Base-by-base conservation (phyloP, 2,888 invertebrate genomes). In the Phragmatobia fuliginosa region DNA sequence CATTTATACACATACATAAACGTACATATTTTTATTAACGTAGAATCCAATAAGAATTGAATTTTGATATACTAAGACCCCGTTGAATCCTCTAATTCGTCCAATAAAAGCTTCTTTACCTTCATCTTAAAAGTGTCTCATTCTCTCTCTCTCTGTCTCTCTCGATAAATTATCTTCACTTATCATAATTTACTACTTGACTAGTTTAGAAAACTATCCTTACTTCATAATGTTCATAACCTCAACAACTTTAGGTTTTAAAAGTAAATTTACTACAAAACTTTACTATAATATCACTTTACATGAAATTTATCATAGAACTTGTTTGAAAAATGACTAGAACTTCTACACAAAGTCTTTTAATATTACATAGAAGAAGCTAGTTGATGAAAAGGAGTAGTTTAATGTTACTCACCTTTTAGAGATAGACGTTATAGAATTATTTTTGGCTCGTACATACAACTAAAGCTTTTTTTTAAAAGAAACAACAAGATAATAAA, bases 281-380 rank as follows among this genome's bases (percentile, higher is more conserved):
- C 77, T 64, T 63, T 33, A 64, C n/a, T 80, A 80, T 80, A 75
- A 78, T 79, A 75, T 84, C 80, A 79, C 75, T 83, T 81, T 75
- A 79, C 80, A 78, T 80, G 83, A 78, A 85, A 84, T 79, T 83
- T 82, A 81, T 79, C 76, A 74, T 68, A 64, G 63, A 78, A 80
- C 73, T 81, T 77, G 61, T 59, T 72, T 83, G 85, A 85, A 83
- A 84, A 84, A 85, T 83, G 83, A 80, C 75, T 75, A n/a, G 62
- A 70, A 77, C 62, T 74, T 75, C 5, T 52, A 41, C 32, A 56
- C 32, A 1, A 18, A 72, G 76, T 73, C 70, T 83, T 83, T 80
- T 80, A 80, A 83, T 84, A 81, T 79, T 77, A 79, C 72, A 77
- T 79, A 73, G 74, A 79, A 83, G 78, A 79, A 83, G 78, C 71